Conservation (phyloP, 2,888 invertebrate genomes). For the Leucoptera coffeella region DNA sequence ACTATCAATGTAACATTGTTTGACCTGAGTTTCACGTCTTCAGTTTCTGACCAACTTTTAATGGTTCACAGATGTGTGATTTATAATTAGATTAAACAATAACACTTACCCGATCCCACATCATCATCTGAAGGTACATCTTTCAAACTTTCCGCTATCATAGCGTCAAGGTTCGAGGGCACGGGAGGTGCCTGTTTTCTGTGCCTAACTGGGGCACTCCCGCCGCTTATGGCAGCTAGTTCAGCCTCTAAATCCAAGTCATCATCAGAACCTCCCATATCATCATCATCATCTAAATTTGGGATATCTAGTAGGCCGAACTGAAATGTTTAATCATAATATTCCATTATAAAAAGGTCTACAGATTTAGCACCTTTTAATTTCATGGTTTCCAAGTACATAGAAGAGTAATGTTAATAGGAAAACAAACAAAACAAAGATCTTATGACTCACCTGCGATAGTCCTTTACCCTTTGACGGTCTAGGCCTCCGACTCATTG, state of each 20-base stretch:
- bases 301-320: slow-evolving; percentile 74
- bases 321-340: slow-evolving; percentile 25
- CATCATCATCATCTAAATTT: slow-evolving; percentile 42
- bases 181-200: slow-evolving; percentile 27
- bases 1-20: no score
- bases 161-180: slow-evolving; percentile 61
- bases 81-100: neutral
- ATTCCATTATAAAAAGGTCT: neutral
- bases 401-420: neutral
- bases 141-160: slow-evolving; percentile 73
- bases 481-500: no score
- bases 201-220: slow-evolving; percentile 19
- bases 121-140: slow-evolving; percentile 74
- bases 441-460: no score
- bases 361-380: neutral
- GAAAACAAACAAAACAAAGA: no score
- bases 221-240: slow-evolving; percentile 60
- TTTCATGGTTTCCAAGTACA: neutral
- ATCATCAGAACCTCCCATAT: slow-evolving; percentile 46
- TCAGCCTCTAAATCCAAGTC: slow-evolving; percentile 87
- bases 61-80: no score
- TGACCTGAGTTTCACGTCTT: no score
- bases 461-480: no score
- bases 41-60: no score
- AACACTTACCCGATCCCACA: slow-evolving; percentile 52